Evolutionary conservation across 2,113 vertebrate genomes (phyloP).

Genomic region (Entomyzon cyanotis): DNA sequence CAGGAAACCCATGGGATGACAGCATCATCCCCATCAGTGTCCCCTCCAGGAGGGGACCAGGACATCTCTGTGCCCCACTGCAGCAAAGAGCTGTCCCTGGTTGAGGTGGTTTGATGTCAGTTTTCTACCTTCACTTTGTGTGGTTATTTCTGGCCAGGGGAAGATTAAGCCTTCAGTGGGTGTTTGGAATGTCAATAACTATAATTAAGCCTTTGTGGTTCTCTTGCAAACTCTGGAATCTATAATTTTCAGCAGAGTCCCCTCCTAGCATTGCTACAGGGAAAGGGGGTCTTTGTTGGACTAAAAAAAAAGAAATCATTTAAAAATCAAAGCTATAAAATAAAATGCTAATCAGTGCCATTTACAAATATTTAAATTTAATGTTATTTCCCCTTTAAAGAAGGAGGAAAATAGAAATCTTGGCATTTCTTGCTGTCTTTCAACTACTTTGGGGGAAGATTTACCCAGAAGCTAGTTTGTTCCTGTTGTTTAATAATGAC

Average conservation of each 20-base stretch:
- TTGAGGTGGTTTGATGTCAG: slow-evolving; percentile 76
- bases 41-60: slow-evolving; percentile 19
- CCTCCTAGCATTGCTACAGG: not conserved
- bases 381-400: slow-evolving; percentile 5
- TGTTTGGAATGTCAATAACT: slow-evolving; percentile 47
- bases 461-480: slow-evolving; percentile 26
- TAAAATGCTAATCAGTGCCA: slow-evolving; percentile 30
- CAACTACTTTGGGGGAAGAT: not conserved
- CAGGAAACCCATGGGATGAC: not conserved
- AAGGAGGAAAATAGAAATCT: not conserved
- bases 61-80: slow-evolving; percentile 49
- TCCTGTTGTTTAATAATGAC: slow-evolving; percentile 21
- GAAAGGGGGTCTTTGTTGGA: slow-evolving; percentile 38
- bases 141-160: slow-evolving; percentile 82
- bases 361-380: slow-evolving; percentile 63
- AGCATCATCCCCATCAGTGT: not conserved
- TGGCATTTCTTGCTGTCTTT: not conserved
- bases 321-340: slow-evolving; percentile 55
- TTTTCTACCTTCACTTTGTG: slow-evolving; percentile 70
- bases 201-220: slow-evolving; percentile 54
- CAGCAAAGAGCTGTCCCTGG: slow-evolving; percentile 65
- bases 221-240: not conserved
- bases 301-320: not conserved
- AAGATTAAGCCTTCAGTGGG: slow-evolving; percentile 66
- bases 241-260: slow-evolving; percentile 44